Base-by-base conservation (phyloP, 2,888 invertebrate genomes). In the Dynastes grantii region DNA sequence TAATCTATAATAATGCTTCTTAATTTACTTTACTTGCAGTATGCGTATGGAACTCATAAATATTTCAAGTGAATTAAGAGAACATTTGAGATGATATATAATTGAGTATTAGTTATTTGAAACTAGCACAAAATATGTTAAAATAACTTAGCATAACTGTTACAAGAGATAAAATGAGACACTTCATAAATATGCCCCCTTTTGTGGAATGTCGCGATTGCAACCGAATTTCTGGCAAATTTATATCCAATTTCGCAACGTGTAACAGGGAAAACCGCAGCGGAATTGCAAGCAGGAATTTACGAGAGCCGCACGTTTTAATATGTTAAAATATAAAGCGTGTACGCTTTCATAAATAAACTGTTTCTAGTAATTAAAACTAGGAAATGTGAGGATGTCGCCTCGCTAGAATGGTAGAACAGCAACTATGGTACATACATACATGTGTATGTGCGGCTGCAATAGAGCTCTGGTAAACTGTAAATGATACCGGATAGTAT, bases 301-400 rank as follows among this genome's bases (percentile, higher is more conserved):
- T 87, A 86, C 85, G 83, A 84, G 85, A 82, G 84, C 84, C 83
- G 85, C 84, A 83, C 84, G 85, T 85, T 85, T 85, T 86, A 85
- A 85, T 85, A 85, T 83, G 83, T 81, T 83, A 84, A 83, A 77
- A 85, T 84, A 83, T 84, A 85, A 85, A 85, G 73, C 61, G 83
- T 83, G 84, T 81, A 83, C 83, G 79, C 81, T 80, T 81, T 80
- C 85, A 84, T 87, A 86, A 85, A 86, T 83, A 85, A 85, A 82
- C 81, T 82, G 84, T 84, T 85, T 82, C 83, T 80, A 83, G 85
- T 85, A 86, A 86, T 86, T 86, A 86, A 86, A 86, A 85, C 82
- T 79, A 79, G 81, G 80, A 81, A 78, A 80, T 58, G 73, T 49
- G 55, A 70, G 77, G 67, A 75, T 73, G 58, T 71, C 75, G 76